Evolutionary conservation across 1,140 invertebrate species (phyloP).

Genomic region (Ridgeia piscesae): DNA sequence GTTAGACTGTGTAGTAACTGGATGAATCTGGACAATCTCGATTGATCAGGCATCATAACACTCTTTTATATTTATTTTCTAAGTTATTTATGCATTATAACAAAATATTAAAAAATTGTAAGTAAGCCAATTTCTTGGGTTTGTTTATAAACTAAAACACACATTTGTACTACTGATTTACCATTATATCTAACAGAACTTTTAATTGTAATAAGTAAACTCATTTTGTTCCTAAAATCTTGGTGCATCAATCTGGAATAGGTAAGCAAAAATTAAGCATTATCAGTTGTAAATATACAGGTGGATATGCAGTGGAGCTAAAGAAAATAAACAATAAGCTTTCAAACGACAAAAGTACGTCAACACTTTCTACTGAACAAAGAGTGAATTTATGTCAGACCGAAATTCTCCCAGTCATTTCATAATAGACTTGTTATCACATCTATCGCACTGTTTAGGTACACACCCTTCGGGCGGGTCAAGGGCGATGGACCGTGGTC

Average conservation of each 20-base stretch:
- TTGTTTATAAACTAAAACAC: not conserved
- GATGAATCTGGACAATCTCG: too few species aligned
- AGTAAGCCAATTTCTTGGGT: not conserved
- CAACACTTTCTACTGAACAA: too few species aligned
- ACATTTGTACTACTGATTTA: not conserved
- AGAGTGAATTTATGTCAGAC: too few species aligned
- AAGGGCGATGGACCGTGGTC: slow-evolving; percentile 86
- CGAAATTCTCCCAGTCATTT: not conserved
- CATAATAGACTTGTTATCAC: not conserved
- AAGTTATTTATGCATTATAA: not conserved
- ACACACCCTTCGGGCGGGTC: slow-evolving; percentile 83
- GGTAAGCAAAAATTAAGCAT: not conserved
- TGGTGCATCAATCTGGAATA: too few species aligned
- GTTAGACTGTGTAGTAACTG: too few species aligned
- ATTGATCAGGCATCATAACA: too few species aligned
- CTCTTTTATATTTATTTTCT: too few species aligned
- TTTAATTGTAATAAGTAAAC: not conserved
- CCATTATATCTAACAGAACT: not conserved
- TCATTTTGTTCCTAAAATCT: too few species aligned
- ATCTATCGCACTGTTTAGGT: not conserved
- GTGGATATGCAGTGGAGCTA: not conserved
- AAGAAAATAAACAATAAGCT: too few species aligned
- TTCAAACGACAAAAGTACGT: too few species aligned
- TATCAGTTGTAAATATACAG: not conserved
- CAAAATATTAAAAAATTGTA: not conserved